These are phyloP conservation scores for Chauna torquata DNA, from an alignment of 2,113 vertebrate genomes.

Conservation along the genomic window DNA sequence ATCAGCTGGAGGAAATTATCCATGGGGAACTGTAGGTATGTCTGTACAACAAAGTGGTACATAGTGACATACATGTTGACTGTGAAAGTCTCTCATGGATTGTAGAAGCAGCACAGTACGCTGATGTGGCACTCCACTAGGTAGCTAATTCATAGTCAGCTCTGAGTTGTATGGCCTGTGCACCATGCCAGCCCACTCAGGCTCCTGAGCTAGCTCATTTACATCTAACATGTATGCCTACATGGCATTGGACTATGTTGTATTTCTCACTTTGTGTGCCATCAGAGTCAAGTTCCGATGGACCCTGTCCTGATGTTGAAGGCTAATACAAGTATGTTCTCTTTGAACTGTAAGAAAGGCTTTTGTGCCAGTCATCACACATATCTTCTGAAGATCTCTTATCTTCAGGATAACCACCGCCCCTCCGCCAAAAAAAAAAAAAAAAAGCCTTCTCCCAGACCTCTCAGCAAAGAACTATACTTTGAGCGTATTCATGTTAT, in stretches of 20 bases:
- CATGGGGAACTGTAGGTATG: background rate
- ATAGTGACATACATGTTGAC: background rate
- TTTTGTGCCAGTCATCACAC: background rate
- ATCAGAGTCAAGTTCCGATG: background rate
- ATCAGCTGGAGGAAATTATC: background rate
- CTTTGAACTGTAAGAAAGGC: background rate
- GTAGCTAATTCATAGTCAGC: background rate
- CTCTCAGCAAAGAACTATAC: background rate
- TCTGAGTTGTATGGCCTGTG: background rate
- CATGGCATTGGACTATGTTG: background rate
- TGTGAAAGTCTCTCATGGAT: background rate
- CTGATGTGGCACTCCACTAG: no score
- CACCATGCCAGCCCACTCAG: fast-evolving
- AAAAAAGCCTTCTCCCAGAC: background rate
- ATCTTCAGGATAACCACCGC: background rate
- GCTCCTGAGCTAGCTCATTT: background rate
- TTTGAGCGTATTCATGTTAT: background rate
- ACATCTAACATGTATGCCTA: fast-evolving
- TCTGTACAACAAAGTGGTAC: background rate
- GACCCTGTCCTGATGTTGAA: background rate
- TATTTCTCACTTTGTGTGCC: background rate
- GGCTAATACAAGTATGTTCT: background rate
- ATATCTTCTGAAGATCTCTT: background rate
- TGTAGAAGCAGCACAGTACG: fast-evolving
- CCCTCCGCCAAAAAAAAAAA: background rate